Conservation (phyloP, 2,888 invertebrate genomes). For the Tetramorium bicarinatum region DNA sequence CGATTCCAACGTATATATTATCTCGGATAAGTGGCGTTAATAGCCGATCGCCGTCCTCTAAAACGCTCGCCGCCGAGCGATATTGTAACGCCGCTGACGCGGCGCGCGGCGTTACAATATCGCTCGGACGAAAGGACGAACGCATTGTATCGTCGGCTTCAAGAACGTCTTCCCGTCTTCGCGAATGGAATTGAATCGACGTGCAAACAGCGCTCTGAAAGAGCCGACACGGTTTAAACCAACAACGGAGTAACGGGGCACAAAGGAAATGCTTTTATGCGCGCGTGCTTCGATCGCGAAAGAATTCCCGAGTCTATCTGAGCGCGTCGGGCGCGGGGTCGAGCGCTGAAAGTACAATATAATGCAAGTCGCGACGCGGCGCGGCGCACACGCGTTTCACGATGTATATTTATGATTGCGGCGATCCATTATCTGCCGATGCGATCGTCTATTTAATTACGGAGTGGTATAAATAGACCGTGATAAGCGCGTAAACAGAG, state of each 20-base stretch:
- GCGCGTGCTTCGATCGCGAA: slow-evolving; percentile 3
- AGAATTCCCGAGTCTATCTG: slow-evolving; percentile 23
- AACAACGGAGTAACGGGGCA: background rate
- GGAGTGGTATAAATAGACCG: slow-evolving; percentile 57
- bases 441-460: slow-evolving; percentile 69
- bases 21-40: background rate
- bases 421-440: slow-evolving; percentile 55
- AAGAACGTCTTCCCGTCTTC: background rate
- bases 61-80: background rate
- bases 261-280: slow-evolving; percentile 20
- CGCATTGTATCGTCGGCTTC: background rate
- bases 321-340: slow-evolving; percentile 32
- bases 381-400: slow-evolving; percentile 19
- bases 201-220: slow-evolving; percentile 2
- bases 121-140: slow-evolving; percentile 16
- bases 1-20: background rate
- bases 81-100: background rate
- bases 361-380: background rate
- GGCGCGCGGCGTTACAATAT: too few species aligned
- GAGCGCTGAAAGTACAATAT: slow-evolving; percentile 33
- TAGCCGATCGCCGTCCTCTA: background rate
- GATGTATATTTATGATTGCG: slow-evolving; percentile 55
- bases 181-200: slow-evolving; percentile 8
- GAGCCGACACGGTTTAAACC: background rate
- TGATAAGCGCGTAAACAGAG: slow-evolving; percentile 62